A percentile compares a stretch with the other conserved stretches of the same genome.
These are phyloP conservation scores for Myrmecobius fasciatus DNA, from an alignment of 2,113 vertebrate genomes.

Conservation along the genomic window DNA sequence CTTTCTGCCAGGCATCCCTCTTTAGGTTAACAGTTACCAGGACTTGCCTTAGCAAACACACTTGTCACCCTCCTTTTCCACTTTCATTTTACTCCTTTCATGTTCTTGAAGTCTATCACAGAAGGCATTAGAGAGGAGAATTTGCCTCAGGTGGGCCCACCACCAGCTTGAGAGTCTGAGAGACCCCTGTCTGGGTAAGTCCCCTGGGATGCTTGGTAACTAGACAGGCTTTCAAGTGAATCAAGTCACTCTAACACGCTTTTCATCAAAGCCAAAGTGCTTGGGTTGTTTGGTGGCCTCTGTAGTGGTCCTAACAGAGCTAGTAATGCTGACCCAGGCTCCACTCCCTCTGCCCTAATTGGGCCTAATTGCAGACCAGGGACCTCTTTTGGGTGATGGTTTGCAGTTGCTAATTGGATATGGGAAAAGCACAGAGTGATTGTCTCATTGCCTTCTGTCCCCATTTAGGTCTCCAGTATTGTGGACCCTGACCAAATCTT, in stretches of 20 bases:
- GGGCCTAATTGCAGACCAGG: neutral
- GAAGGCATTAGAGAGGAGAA: neutral
- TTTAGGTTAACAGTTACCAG: neutral
- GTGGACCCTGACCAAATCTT: conserved; percentile 76
- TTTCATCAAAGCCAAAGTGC: neutral
- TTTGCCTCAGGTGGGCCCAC: neutral
- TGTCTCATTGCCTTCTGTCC: neutral
- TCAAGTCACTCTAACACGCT: neutral
- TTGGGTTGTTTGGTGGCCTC: neutral
- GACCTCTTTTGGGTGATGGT: neutral
- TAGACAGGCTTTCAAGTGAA: neutral
- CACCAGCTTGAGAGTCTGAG: neutral
- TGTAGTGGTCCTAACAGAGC: accelerated
- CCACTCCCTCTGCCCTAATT: neutral
- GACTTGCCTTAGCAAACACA: neutral
- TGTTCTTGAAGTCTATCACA: too few relatives aligned
- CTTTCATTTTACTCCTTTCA: neutral
- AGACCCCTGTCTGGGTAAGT: neutral
- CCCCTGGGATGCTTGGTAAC: too few relatives aligned
- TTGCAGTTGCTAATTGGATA: accelerated
- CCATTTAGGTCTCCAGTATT: conserved; percentile 75
- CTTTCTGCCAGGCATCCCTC: neutral
- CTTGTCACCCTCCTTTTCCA: accelerated
- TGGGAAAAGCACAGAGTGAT: neutral
- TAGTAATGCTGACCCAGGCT: neutral